Base-by-base conservation (phyloP, 2,888 invertebrate genomes). In the Spicauda simplicius region DNA sequence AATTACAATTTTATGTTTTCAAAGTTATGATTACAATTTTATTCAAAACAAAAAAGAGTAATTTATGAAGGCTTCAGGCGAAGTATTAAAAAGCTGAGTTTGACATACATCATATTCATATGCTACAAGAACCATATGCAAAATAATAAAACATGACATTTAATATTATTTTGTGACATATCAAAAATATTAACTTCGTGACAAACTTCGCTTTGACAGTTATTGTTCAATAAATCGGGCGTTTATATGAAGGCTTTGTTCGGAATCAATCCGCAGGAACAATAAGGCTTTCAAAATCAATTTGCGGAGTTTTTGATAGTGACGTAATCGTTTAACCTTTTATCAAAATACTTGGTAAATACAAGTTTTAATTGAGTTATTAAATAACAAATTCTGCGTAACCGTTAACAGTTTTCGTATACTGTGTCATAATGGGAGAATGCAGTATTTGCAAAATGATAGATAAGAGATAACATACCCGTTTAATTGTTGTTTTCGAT, bases 321-420 rank as follows among this genome's bases (percentile, higher is more conserved):
- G 30, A 63, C 41, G 16, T 63, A 48, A 56, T 55, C 63, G 45
- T 56, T 62, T 55, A 56, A 63, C 50, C 63, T 63, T 63, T 63
- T 55, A 63, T 63, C 63, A n/a, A 30, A 25, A 48, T 30, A n/a
- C n/a, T 41, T 8, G 25, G 2, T 25, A 25, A 25, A 25, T 4
- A 19, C 16, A n/a, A 19, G 48, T 25, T 30, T 12, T 57, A 41
- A 57, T 57, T 57, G 56, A 57, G 33, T 41, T 57, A 12, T 37
- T 37, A 19, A 25, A 25, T 5, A 57, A 41, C 14, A 14, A 57
- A 45, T 14, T n/a, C 10, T 45, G n/a, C 41, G n/a, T 19, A 19
- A 57, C 6, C 12, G 12, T 41, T 41, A 50, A 48, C 6, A n/a
- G 11, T 59, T 48, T 59, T 14, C 59, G 25, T 50, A 50, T n/a